These are phyloP conservation scores for Myathropa florea DNA, from an alignment of 2,888 invertebrate species.

Conservation along the genomic window DNA sequence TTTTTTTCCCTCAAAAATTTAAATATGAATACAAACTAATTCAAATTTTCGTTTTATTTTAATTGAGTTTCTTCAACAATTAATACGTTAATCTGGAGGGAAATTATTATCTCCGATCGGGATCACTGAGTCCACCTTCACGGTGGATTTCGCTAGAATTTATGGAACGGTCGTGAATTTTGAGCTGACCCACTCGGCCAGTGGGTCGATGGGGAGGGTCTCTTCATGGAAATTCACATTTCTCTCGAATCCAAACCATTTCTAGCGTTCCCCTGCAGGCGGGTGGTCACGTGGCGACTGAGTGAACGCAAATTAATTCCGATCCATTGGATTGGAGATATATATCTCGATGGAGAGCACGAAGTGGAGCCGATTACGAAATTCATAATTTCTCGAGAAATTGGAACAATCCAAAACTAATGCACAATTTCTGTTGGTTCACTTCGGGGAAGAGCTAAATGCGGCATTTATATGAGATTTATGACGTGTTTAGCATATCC, in stretches of 20 bases:
- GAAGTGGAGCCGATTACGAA: no score
- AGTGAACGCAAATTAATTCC: slow-evolving; percentile 7
- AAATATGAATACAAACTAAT: slow-evolving; percentile 16
- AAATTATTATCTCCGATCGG: background rate
- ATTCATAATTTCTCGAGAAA: no score
- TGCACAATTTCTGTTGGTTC: background rate
- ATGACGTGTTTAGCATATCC: background rate
- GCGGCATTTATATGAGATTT: background rate
- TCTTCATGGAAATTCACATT: no score
- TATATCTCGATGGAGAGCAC: no score
- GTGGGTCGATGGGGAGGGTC: background rate
- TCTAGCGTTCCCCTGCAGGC: no score
- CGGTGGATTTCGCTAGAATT: background rate
- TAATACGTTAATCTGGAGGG: background rate
- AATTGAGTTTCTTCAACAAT: background rate
- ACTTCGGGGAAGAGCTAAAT: background rate
- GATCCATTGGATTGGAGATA: no score
- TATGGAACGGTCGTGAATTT: background rate
- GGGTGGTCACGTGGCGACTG: background rate
- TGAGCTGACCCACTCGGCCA: background rate
- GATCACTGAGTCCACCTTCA: slow-evolving; percentile 28
- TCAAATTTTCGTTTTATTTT: slow-evolving; percentile 5
- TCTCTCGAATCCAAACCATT: no score
- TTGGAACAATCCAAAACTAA: background rate
- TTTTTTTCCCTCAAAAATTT: background rate